A percentile compares a stretch with the other conserved stretches of the same genome.
phyloP scores from a whole-genome alignment of 2,888 invertebrate genomes.

The Zygothrica quintamaculata region DNA sequence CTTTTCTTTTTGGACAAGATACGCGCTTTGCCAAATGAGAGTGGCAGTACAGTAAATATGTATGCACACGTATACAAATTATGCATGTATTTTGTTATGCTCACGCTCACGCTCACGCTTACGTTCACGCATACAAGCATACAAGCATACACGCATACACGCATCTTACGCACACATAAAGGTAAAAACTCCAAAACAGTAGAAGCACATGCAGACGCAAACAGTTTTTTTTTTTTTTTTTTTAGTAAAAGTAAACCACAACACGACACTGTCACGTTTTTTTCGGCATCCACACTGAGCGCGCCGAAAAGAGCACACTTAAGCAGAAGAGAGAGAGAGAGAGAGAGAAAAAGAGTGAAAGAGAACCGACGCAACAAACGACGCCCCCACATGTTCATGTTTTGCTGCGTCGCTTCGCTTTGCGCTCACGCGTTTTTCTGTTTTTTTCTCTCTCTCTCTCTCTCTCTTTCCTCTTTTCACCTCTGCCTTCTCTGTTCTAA shows the following conservation, averaged over 20 bases:
- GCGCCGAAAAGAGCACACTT: slow-evolving; percentile 11
- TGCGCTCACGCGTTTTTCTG: slow-evolving; percentile 44
- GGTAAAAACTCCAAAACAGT: slow-evolving; percentile 60
- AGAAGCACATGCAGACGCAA: slow-evolving; percentile 32
- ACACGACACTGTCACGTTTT: slow-evolving; percentile 76
- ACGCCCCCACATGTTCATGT: slow-evolving; percentile 58
- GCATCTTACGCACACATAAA: slow-evolving; percentile 20
- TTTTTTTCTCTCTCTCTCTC: slow-evolving; percentile 16
- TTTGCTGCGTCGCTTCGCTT: slow-evolving; percentile 4
- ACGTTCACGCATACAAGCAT: no score
- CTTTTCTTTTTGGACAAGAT: slow-evolving; percentile 65
- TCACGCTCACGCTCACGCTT: slow-evolving; percentile 44
- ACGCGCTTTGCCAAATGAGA: slow-evolving; percentile 46
- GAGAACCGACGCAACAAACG: slow-evolving; percentile 52
- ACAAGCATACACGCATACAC: slow-evolving; percentile 24
- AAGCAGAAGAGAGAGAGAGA: slow-evolving; percentile 6
- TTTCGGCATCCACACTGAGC: slow-evolving; percentile 43
- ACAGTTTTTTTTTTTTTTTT: no score
- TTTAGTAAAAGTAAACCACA: slow-evolving; percentile 59
- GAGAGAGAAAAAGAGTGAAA: slow-evolving; percentile 25
- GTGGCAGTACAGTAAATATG: slow-evolving; percentile 40
- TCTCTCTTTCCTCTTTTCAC: neutral
- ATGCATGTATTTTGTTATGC: slow-evolving; percentile 43
- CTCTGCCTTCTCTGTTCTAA: slow-evolving; percentile 4
- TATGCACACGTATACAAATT: slow-evolving; percentile 36